These are phyloP conservation scores for Lota lota DNA, from an alignment of 2,113 vertebrate species.

Conservation along the genomic window DNA sequence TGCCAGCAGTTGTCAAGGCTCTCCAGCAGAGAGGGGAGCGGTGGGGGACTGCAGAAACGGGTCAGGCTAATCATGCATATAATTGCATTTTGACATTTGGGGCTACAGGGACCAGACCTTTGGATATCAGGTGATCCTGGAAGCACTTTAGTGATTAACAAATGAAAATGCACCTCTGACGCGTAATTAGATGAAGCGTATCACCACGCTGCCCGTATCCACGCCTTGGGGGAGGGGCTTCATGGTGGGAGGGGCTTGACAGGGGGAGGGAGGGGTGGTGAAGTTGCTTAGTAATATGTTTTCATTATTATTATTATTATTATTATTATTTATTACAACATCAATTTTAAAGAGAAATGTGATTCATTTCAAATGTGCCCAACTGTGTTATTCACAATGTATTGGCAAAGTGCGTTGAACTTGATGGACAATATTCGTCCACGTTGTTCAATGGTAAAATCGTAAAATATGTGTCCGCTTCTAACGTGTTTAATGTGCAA, in stretches of 20 bases:
- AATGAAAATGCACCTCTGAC: slow-evolving; percentile 79
- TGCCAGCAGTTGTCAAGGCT: slow-evolving; percentile 71
- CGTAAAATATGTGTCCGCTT: no score
- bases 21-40: slow-evolving; percentile 51
- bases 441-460: no score
- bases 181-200: slow-evolving; percentile 77
- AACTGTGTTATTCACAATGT: no score
- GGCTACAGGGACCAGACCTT: slow-evolving; percentile 81
- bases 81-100: slow-evolving; percentile 89
- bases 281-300: no score
- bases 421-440: no score
- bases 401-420: no score
- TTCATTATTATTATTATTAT: no score
- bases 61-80: slow-evolving; percentile 90
- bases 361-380: no score
- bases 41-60: slow-evolving; percentile 77
- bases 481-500: no score
- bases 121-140: slow-evolving; percentile 81
- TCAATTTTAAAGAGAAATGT: no score
- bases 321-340: no score
- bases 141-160: slow-evolving; percentile 85
- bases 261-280: slow-evolving; percentile 27
- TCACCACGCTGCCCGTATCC: slow-evolving; percentile 57
- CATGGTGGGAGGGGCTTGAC: slow-evolving; percentile 41
- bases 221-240: slow-evolving; percentile 53